A percentile compares a stretch with the other conserved stretches of the same genome.
phyloP scores from a whole-genome alignment of 1,140 invertebrate species.

The Aphelenchoides besseyi region DNA sequence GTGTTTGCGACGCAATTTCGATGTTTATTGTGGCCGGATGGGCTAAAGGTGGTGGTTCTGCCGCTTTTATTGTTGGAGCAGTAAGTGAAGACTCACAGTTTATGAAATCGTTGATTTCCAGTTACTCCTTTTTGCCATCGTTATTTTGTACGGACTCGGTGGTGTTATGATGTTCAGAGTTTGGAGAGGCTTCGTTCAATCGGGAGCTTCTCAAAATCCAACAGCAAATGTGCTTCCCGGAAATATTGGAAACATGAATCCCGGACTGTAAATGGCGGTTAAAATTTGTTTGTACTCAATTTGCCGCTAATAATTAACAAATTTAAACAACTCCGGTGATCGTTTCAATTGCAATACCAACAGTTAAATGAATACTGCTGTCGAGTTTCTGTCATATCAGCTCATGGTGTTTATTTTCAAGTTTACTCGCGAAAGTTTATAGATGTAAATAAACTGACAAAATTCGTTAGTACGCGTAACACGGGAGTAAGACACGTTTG shows the following conservation, averaged over 20 bases:
- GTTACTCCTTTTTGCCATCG: conserved; percentile 10
- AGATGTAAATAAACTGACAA: too few species aligned
- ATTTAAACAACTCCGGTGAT: too few species aligned
- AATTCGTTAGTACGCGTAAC: too few species aligned
- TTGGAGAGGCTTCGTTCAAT: conserved; percentile 46
- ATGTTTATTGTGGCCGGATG: conserved; percentile 39
- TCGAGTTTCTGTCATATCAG: too few species aligned
- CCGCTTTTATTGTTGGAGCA: conserved; percentile 32
- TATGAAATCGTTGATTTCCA: conserved; percentile 30
- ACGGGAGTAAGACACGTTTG: too few species aligned
- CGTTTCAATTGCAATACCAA: too few species aligned
- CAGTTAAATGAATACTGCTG: too few species aligned
- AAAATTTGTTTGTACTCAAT: too few species aligned
- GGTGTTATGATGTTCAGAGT: conserved; percentile 52
- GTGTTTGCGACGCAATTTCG: conserved; percentile 30
- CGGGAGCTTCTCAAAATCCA: conserved; percentile 44
- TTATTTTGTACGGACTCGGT: conserved; percentile 38
- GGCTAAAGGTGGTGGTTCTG: conserved; percentile 14
- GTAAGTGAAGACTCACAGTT: conserved; percentile 21
- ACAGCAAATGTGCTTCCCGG: conserved; percentile 44
- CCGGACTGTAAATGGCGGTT: conserved; percentile 40
- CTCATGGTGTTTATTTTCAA: too few species aligned
- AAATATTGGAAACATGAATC: conserved; percentile 42
- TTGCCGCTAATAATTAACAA: too few species aligned
- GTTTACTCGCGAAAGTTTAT: too few species aligned